Conservation (phyloP, 2,113 vertebrate genomes). For the Tiliqua scincoides region DNA sequence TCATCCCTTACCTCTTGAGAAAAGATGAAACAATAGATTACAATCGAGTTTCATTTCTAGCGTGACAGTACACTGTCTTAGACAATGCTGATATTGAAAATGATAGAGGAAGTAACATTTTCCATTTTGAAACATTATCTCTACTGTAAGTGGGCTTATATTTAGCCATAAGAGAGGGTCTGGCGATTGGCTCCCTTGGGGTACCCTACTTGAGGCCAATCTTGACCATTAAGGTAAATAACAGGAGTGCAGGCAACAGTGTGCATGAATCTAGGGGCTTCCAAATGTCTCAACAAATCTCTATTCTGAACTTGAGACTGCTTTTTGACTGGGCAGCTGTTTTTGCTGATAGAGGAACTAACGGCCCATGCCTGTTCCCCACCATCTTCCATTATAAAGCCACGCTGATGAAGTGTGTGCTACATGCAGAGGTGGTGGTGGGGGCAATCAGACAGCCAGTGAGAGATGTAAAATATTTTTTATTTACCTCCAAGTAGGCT, state of each 20-base stretch:
- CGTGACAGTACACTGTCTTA: constrained; percentile 30
- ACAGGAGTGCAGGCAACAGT: not conserved
- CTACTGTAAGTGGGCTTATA: constrained; percentile 1
- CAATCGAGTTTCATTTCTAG: constrained; percentile 25
- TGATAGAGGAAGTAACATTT: constrained; percentile 13
- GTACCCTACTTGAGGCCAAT: not conserved
- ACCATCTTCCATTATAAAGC: too few species aligned
- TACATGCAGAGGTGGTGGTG: too few species aligned
- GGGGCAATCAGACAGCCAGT: too few species aligned
- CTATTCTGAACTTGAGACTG: not conserved
- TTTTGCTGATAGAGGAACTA: too few species aligned
- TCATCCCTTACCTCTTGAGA: not conserved
- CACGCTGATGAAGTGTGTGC: too few species aligned
- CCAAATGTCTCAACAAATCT: not conserved
- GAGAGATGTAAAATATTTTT: too few species aligned
- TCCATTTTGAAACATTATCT: not conserved
- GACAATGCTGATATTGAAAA: not conserved
- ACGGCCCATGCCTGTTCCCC: too few species aligned
- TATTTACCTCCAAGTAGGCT: too few species aligned
- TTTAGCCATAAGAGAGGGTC: not conserved
- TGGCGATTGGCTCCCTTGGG: not conserved
- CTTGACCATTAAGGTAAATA: not conserved
- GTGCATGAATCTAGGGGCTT: not conserved
- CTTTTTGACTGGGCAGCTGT: too few species aligned
- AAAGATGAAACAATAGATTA: constrained; percentile 36